These are phyloP conservation scores for Oryzias dopingdopingensis DNA, from an alignment of 2,797 vertebrate species.

Conservation along the genomic window DNA sequence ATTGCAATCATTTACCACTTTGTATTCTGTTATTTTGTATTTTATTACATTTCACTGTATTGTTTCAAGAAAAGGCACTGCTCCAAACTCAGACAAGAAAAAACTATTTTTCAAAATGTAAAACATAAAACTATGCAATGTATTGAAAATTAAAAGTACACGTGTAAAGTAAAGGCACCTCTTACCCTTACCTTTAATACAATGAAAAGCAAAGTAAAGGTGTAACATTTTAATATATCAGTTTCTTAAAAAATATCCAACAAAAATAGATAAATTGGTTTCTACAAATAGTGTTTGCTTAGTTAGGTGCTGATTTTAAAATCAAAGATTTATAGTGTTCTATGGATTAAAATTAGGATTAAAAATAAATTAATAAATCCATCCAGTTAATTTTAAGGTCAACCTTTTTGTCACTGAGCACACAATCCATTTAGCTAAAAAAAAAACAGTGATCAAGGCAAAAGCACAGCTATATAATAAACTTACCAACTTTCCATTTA, in stretches of 20 bases:
- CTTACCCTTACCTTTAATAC: conserved; percentile 1
- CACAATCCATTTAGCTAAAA: conserved; percentile 60
- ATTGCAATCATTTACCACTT: conserved; percentile 28
- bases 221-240: conserved; percentile 9
- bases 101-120: conserved; percentile 8
- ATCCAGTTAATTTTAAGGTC: conserved; percentile 6
- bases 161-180: conserved; percentile 58
- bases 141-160: conserved; percentile 14
- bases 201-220: neutral
- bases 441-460: conserved; percentile 19
- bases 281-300: conserved; percentile 1
- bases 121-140: conserved; percentile 8
- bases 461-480: conserved; percentile 17
- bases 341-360: no score
- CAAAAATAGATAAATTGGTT: conserved; percentile 5
- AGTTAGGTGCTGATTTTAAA: neutral
- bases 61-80: conserved; percentile 65
- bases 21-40: conserved; percentile 25
- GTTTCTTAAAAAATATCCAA: conserved; percentile 8
- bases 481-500: conserved; percentile 16
- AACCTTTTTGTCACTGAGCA: conserved; percentile 61
- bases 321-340: no score
- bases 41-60: conserved; percentile 22
- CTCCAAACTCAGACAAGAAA: conserved; percentile 21
- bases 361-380: conserved; percentile 27